Conservation (phyloP, 2,113 vertebrate species). For the Anseranas semipalmata region DNA sequence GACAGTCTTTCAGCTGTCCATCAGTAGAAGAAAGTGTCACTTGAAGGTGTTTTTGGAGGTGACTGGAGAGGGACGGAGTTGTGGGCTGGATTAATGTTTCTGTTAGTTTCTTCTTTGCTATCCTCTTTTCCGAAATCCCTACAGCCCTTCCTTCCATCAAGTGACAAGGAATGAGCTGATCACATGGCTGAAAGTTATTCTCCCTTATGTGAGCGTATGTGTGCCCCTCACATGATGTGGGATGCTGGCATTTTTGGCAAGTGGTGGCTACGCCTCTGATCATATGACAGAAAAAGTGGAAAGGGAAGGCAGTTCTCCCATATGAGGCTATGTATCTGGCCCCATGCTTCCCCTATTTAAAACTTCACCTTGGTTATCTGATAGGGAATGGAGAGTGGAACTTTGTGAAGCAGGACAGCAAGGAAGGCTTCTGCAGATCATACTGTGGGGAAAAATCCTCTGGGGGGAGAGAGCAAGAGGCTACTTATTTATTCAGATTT, state of each 20-base stretch:
- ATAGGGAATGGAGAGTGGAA: neutral
- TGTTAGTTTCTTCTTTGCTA: neutral
- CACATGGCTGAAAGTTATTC: neutral
- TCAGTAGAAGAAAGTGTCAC: neutral
- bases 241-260: slow-evolving; percentile 1
- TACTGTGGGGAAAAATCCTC: neutral
- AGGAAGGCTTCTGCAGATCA: neutral
- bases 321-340: neutral
- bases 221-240: neutral
- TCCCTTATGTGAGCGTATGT: neutral
- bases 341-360: neutral
- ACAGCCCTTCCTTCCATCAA: neutral
- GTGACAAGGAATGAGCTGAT: neutral
- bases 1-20: neutral
- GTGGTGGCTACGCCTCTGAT: neutral
- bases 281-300: neutral
- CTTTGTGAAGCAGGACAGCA: neutral
- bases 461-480: neutral
- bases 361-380: neutral
- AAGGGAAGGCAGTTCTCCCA: neutral
- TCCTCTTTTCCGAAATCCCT: neutral
- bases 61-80: neutral
- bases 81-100: neutral
- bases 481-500: neutral
- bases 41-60: neutral